Percentiles rank a stretch among this genome's conserved stretches.
Evolutionary conservation across 2,113 vertebrate genomes (phyloP).

Genomic region (Coptodon rendalli): DNA sequence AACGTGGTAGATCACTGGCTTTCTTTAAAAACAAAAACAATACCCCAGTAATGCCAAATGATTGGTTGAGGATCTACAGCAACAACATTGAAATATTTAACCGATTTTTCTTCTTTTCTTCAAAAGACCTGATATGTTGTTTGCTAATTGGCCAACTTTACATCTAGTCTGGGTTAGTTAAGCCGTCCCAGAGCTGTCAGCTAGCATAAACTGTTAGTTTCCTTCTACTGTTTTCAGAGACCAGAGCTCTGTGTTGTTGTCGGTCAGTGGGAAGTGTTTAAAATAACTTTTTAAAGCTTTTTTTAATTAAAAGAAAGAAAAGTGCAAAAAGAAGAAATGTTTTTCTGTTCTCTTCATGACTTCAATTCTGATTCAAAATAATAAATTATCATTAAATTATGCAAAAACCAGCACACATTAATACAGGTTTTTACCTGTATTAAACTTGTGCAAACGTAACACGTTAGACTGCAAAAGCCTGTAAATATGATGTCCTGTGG

Average conservation of each 20-base stretch:
- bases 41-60: not conserved
- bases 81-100: not conserved
- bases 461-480: not conserved
- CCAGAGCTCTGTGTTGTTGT: not conserved
- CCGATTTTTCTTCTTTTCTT: accelerated
- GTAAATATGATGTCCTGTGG: not conserved
- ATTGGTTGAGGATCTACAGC: accelerated
- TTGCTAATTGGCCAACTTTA: not conserved
- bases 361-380: not conserved
- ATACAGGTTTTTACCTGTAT: not conserved
- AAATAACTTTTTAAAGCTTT: not conserved
- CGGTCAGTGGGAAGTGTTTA: not conserved
- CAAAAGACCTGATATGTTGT: not conserved
- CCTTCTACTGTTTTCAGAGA: not conserved
- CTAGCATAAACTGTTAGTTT: not conserved
- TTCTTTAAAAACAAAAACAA: not conserved
- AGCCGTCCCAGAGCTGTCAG: not conserved
- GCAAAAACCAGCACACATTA: not conserved
- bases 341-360: not conserved
- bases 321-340: not conserved
- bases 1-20: not conserved
- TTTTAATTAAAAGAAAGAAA: not conserved
- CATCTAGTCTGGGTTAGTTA: not conserved
- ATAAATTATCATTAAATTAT: not conserved
- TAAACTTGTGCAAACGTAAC: not conserved